These are phyloP conservation scores for Knipowitschia caucasica DNA, from an alignment of 2,797 vertebrate genomes.

Conservation along the genomic window DNA sequence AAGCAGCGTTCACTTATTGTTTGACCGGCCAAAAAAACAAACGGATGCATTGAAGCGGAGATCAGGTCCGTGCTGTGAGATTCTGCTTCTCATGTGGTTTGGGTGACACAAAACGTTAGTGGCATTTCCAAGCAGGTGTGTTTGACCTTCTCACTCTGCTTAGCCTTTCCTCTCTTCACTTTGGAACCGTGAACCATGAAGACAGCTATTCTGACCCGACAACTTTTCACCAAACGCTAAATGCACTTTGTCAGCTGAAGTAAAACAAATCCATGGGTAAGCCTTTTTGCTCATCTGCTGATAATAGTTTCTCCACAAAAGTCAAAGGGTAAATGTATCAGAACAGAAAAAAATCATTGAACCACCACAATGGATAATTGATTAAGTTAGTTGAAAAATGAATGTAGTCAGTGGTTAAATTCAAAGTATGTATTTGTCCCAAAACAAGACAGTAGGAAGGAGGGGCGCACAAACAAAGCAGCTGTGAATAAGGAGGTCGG, in stretches of 20 bases:
- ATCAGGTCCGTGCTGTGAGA: constrained; percentile 27
- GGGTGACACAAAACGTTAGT: constrained; percentile 37
- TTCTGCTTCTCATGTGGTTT: constrained; percentile 23
- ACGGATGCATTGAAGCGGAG: constrained; percentile 14
- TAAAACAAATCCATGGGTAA: neutral
- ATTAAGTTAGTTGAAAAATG: too few relatives aligned
- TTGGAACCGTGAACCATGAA: constrained; percentile 22
- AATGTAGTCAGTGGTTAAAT: too few relatives aligned
- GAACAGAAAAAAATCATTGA: too few relatives aligned
- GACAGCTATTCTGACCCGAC: constrained; percentile 6
- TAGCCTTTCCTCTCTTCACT: constrained; percentile 29
- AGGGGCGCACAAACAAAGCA: too few relatives aligned
- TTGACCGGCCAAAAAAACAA: constrained; percentile 18
- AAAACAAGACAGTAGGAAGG: too few relatives aligned
- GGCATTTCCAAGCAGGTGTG: constrained; percentile 51
- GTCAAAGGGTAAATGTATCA: neutral
- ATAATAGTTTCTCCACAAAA: neutral
- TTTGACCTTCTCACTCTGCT: constrained; percentile 53
- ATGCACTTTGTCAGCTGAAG: neutral
- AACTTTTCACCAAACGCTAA: constrained; percentile 7
- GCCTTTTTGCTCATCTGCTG: constrained; percentile 2
- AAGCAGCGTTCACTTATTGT: constrained; percentile 3
- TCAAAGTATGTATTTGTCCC: too few relatives aligned
- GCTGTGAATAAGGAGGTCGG: too few relatives aligned
- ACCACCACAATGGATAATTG: too few relatives aligned